Percentiles rank a stretch among this genome's conserved stretches.
Evolutionary conservation across 1,140 invertebrate species (phyloP).

Genomic region (Ostrea denselamellosa): DNA sequence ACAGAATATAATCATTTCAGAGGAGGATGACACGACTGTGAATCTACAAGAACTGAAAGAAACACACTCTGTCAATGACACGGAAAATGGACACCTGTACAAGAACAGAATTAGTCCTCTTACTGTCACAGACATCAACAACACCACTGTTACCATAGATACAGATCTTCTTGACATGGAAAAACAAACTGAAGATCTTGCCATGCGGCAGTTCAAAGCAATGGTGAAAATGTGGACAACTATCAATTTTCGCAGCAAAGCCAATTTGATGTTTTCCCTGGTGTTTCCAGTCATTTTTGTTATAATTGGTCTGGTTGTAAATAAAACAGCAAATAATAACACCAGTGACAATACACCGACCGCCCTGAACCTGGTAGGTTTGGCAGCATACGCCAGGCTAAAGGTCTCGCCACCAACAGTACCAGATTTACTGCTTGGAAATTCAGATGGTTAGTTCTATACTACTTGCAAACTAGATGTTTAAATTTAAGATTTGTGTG

Average conservation of each 20-base stretch:
- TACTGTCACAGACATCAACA: not conserved
- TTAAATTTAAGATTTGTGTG: not conserved
- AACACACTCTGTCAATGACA: not conserved
- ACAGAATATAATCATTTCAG: not conserved
- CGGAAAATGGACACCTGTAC: not conserved
- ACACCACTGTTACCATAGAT: not conserved
- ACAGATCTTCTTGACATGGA: not conserved
- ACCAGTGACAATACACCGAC: constrained; percentile 29
- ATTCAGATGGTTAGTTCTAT: constrained; percentile 59
- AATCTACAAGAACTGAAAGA: constrained; percentile 45
- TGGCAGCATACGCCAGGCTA: constrained; percentile 36
- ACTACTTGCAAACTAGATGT: not conserved
- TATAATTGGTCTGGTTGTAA: constrained; percentile 66
- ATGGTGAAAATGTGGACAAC: constrained; percentile 67
- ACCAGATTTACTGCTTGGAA: constrained; percentile 55
- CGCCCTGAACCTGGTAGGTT: constrained; percentile 44
- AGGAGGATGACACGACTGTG: constrained; percentile 46
- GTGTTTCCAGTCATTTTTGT: constrained; percentile 72
- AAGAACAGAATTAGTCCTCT: constrained; percentile 8
- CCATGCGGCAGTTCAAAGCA: constrained; percentile 61
- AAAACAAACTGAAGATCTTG: constrained; percentile 33
- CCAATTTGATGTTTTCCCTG: constrained; percentile 64
- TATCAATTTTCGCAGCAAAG: constrained; percentile 59
- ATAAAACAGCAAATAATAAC: constrained; percentile 48
- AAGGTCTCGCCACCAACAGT: constrained; percentile 2